phyloP scores from a whole-genome alignment of 2,797 vertebrate species.

The Echeneis naucrates region DNA sequence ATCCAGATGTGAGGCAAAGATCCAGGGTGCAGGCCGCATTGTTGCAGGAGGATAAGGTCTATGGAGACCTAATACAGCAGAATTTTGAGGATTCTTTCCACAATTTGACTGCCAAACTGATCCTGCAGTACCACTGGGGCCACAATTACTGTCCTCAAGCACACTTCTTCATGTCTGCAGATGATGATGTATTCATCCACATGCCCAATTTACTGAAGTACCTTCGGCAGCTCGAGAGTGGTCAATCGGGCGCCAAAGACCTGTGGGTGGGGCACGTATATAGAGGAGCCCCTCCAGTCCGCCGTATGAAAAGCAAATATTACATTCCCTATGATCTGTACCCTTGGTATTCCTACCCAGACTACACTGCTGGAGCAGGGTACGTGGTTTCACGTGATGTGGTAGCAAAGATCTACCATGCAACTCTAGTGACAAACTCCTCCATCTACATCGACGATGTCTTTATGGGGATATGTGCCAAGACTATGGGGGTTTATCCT shows the following conservation, averaged over 20 bases:
- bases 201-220: slow-evolving; percentile 92
- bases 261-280: slow-evolving; percentile 95
- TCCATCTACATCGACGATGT: slow-evolving; percentile 96
- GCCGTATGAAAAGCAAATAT: slow-evolving; percentile 91
- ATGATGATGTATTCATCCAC: slow-evolving; percentile 95
- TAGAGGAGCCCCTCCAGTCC: slow-evolving; percentile 88
- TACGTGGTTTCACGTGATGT: slow-evolving; percentile 92
- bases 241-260: slow-evolving; percentile 75
- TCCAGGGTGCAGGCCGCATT: slow-evolving; percentile 79
- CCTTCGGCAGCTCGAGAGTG: slow-evolving; percentile 82
- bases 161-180: slow-evolving; percentile 93
- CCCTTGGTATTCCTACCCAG: slow-evolving; percentile 92
- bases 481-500: slow-evolving; percentile 88
- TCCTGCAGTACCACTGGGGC: slow-evolving; percentile 93
- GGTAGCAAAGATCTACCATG: slow-evolving; percentile 89
- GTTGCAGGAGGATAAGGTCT: slow-evolving; percentile 80
- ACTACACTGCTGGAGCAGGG: slow-evolving; percentile 93
- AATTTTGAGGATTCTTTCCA: slow-evolving; percentile 94
- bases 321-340: slow-evolving; percentile 91
- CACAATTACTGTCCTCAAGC: slow-evolving; percentile 90
- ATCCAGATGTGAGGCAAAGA: slow-evolving; percentile 53
- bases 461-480: slow-evolving; percentile 97
- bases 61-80: slow-evolving; percentile 91
- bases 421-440: slow-evolving; percentile 87
- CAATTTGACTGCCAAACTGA: slow-evolving; percentile 93